Evolutionary conservation across 2,797 vertebrate genomes (phyloP).

Genomic region (Diglossa cyanea): DNA sequence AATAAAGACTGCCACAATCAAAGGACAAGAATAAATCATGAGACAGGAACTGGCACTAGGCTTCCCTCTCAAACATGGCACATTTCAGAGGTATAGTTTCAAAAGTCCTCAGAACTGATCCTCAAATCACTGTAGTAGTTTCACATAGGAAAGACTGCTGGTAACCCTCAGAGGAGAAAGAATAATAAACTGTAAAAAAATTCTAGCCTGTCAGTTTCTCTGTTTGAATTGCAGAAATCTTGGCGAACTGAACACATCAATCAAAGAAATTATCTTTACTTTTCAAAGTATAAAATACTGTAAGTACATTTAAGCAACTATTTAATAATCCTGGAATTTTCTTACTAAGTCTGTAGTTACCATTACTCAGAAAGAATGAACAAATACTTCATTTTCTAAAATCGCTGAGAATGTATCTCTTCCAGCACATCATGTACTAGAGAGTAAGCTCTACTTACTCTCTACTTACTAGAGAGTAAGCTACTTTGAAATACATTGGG

Average conservation of each 20-base stretch:
- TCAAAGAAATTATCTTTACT: background rate
- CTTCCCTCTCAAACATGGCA: background rate
- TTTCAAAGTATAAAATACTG: background rate
- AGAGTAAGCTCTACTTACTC: background rate
- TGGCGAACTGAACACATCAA: background rate
- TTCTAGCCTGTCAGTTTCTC: background rate
- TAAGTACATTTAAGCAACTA: background rate
- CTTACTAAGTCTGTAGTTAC: background rate
- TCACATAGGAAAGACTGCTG: background rate
- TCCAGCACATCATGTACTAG: background rate
- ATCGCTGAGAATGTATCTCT: background rate
- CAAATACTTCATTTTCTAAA: background rate
- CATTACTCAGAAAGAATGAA: background rate
- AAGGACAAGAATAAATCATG: background rate
- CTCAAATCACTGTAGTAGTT: background rate
- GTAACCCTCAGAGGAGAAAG: background rate
- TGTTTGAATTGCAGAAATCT: background rate
- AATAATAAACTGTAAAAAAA: conserved; percentile 2
- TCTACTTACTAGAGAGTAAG: background rate
- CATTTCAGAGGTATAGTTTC: background rate
- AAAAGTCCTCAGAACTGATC: background rate
- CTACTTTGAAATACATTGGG: background rate
- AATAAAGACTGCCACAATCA: background rate
- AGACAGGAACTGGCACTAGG: background rate
- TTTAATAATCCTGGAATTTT: background rate